Percentiles rank a stretch among this genome's conserved stretches.
phyloP scores from a whole-genome alignment of 1,140 invertebrate species.

The Ylistrum balloti region DNA sequence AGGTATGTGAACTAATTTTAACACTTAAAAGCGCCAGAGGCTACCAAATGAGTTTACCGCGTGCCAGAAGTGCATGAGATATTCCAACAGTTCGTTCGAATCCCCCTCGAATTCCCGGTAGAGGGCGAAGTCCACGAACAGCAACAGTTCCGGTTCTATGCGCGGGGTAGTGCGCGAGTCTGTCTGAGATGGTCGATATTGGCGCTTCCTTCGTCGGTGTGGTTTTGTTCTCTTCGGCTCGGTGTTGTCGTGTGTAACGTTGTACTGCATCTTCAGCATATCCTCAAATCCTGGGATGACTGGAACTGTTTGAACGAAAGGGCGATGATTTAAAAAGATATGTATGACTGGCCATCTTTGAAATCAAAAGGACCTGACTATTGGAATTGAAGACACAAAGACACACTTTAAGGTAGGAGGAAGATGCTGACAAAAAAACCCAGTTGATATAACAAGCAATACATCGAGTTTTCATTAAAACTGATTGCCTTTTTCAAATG shows the following conservation, averaged over 20 bases:
- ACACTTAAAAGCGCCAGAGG: too few relatives aligned
- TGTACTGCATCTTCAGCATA: background rate
- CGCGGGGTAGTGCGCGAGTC: conserved; percentile 44
- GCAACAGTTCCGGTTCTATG: conserved; percentile 69
- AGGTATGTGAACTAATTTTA: too few relatives aligned
- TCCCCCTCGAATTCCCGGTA: conserved; percentile 71
- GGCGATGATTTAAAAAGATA: too few relatives aligned
- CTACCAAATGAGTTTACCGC: conserved; percentile 62
- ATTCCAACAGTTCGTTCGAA: conserved; percentile 70
- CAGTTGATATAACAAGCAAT: too few relatives aligned
- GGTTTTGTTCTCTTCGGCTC: conserved; percentile 42
- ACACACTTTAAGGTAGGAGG: too few relatives aligned
- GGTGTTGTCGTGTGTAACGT: background rate
- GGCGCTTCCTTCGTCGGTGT: conserved; percentile 53
- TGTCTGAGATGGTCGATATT: conserved; percentile 54
- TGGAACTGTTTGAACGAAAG: conserved; percentile 48
- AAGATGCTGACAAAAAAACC: too few relatives aligned
- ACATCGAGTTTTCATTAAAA: too few relatives aligned
- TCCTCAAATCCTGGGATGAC: conserved; percentile 19
- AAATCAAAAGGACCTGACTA: too few relatives aligned
- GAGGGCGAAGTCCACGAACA: conserved; percentile 69
- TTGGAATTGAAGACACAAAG: too few relatives aligned
- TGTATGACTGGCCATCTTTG: too few relatives aligned
- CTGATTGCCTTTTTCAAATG: too few relatives aligned
- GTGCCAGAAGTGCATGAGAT: conserved; percentile 77